These are phyloP conservation scores for Calyptommatus sinebrachiatus DNA, from an alignment of 2,113 vertebrate genomes.

Conservation along the genomic window DNA sequence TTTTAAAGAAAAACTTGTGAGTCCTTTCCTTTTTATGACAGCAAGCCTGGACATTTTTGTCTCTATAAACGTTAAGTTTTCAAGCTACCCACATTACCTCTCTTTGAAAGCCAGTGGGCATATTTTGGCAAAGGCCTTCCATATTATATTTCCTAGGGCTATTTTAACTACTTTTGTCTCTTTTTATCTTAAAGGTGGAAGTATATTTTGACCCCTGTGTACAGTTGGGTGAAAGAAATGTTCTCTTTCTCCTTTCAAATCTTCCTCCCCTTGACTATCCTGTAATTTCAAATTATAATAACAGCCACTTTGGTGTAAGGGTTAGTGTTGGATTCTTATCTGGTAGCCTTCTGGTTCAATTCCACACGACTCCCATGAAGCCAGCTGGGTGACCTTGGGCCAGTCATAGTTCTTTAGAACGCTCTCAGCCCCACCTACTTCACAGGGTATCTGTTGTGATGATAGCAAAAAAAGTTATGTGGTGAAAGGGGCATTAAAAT, in stretches of 20 bases:
- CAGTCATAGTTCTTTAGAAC: too few relatives aligned
- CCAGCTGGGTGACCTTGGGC: too few relatives aligned
- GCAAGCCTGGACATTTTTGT: conserved; percentile 73
- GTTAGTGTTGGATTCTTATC: too few relatives aligned
- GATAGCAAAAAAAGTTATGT: too few relatives aligned
- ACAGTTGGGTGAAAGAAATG: background rate
- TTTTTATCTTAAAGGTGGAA: background rate
- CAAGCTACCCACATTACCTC: conserved; percentile 61
- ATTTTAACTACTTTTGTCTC: conserved; percentile 29
- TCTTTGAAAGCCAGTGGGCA: conserved; percentile 66
- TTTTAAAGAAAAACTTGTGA: conserved; percentile 40
- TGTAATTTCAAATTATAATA: background rate
- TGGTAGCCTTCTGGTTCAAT: too few relatives aligned
- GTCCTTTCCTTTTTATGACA: conserved; percentile 55
- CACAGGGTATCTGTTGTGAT: too few relatives aligned
- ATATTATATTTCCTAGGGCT: conserved; percentile 61
- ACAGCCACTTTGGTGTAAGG: background rate
- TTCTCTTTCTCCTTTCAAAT: background rate
- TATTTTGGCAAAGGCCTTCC: conserved; percentile 57
- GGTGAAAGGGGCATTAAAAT: too few relatives aligned
- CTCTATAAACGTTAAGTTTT: conserved; percentile 72
- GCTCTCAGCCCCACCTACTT: too few relatives aligned
- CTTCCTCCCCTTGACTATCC: background rate
- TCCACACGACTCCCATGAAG: too few relatives aligned
- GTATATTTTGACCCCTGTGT: background rate